Percentiles rank a stretch among this genome's conserved stretches.
phyloP scores from a whole-genome alignment of 2,113 vertebrate species.

The Rhabdomys dilectus region DNA sequence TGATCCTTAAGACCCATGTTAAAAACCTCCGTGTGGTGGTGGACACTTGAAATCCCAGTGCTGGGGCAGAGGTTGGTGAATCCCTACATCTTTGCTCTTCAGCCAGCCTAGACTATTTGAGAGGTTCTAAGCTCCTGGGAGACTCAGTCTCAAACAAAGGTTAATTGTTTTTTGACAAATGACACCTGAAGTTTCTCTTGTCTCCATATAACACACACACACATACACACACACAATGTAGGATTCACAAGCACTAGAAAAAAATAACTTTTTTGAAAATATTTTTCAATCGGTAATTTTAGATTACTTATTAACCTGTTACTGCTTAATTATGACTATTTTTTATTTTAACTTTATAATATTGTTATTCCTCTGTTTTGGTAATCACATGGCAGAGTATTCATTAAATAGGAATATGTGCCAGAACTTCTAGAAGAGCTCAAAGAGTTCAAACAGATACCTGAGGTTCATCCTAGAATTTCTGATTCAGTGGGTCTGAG shows the following conservation, averaged over 20 bases:
- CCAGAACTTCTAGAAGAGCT: background rate
- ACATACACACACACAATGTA: background rate
- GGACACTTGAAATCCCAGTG: background rate
- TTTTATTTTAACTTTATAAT: background rate
- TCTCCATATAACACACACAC: background rate
- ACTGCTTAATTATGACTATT: background rate
- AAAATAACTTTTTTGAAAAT: background rate
- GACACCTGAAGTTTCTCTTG: background rate
- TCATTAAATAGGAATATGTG: background rate
- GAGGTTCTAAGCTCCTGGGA: background rate
- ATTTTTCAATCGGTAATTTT: background rate
- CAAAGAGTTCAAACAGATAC: background rate
- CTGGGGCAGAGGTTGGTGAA: background rate
- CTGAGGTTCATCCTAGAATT: background rate
- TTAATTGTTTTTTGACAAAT: background rate
- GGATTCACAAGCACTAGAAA: background rate
- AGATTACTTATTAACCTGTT: background rate
- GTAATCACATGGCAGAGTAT: background rate
- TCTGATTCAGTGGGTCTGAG: background rate
- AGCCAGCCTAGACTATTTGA: background rate
- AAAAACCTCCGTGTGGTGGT: background rate
- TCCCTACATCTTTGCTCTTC: background rate
- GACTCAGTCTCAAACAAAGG: background rate
- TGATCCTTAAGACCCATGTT: background rate
- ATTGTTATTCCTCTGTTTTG: background rate